Evolutionary conservation across 2,113 vertebrate genomes (phyloP), one percentile per base, ranked within the genome.

Genomic region (Neogale vison): DNA sequence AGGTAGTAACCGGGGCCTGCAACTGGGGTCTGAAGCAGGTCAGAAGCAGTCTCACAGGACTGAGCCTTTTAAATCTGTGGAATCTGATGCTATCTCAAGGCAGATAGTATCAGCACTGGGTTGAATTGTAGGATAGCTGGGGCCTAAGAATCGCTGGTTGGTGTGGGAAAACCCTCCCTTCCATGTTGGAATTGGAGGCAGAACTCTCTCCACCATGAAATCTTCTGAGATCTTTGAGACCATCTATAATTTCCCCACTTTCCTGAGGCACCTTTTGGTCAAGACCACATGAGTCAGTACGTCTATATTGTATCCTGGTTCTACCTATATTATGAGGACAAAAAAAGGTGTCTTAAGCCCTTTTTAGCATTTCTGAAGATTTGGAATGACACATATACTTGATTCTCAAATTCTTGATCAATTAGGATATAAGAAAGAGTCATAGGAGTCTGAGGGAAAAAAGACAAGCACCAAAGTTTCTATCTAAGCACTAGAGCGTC

Each of bases 361-460:
- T 36, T 61, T 74, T 69, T 29, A 95, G 81, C 81, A 74, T 95
- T 93, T 71, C 69, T 34, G 76, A 76, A 61, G 39, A 13, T 95
- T 76, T 61, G 7, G 45, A 80, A 20, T 24, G 67, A 31, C 15
- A 61, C 14, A 63, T 59, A 72, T 36, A 76, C 36, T 50, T 50
- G 24, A 72, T 34, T 72, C 13, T 74, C 55, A 31, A 74, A 91
- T 81, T 93, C n/a, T 83, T 94, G 69, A 88, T 63, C 71, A 82
- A 63, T 61, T 87, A 81, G 45, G 2, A 24, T 12, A 86, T 7
- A 83, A 26, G 14, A 24, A 24, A 47, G 20, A 50, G 20, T 79
- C 31, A 65, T 79, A 72, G 20, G 45, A 92, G 11, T 47, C 77
- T 34, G 21, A 92, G 36, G 69, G 45, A 63, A 71, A 92, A 52